Base-by-base conservation (phyloP, 1,140 invertebrate species). In the Sinella curviseta region DNA sequence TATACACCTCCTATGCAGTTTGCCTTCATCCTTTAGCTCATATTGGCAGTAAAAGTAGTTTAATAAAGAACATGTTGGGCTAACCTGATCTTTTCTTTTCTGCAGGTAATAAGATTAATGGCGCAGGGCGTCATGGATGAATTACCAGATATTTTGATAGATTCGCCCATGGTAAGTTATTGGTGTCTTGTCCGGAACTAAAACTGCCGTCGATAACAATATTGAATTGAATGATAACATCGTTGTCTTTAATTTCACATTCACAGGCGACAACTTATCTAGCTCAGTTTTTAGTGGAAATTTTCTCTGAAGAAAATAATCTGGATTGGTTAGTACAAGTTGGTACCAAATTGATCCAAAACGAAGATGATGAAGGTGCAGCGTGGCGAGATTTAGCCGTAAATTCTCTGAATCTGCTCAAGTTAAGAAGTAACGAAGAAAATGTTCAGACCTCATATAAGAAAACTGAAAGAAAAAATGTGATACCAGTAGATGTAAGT, bases 141-240 rank as follows among this genome's bases (percentile, higher is more conserved):
- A 33, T 73, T 84, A 54, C 81, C 81, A 28, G 81, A 82, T 57
- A 81, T 84, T 17, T 3, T 76, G 79, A 81, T 77, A n/a, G 81
- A 84, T 74, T 65, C 39, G 28, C 83, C 83, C 24, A 81, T 80
- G 77, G 83, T 84, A 39, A 75, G n/a, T n/a, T n/a, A n/a, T n/a
- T n/a, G n/a, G n/a, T n/a, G n/a, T n/a, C n/a, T n/a, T n/a, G n/a
- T n/a, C n/a, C n/a, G n/a, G n/a, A n/a, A n/a, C n/a, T n/a, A n/a
- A n/a, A n/a, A n/a, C n/a, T n/a, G n/a, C n/a, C n/a, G n/a, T n/a
- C 39, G 8, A 12, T 48, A 48, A 48, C 39, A 60, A 26, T 60
- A 60, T 60, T n/a, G n/a, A n/a, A n/a, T n/a, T n/a, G n/a, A n/a
- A n/a, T n/a, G n/a, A n/a, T n/a, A n/a, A n/a, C n/a, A n/a, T n/a